These are phyloP conservation scores for Noctua pronuba DNA, from an alignment of 2,888 invertebrate genomes.

Conservation along the genomic window DNA sequence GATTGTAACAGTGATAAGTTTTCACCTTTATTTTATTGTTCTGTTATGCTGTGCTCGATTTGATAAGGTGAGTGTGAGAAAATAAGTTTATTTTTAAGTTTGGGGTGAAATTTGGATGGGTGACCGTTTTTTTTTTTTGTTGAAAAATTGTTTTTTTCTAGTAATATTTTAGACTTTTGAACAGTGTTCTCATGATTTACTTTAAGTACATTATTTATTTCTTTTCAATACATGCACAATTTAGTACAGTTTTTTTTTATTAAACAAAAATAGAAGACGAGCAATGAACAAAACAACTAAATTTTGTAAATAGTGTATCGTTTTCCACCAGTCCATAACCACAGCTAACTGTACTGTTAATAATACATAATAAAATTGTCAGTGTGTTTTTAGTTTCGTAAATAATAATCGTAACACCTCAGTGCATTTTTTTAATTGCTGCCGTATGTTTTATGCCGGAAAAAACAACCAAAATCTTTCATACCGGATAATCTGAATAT, in stretches of 20 bases:
- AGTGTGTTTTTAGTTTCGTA: neutral
- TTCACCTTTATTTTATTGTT: slow-evolving; percentile 51
- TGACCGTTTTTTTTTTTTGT: neutral
- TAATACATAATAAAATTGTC: neutral
- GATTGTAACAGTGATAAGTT: slow-evolving; percentile 52
- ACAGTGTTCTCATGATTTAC: neutral
- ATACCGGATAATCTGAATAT: neutral
- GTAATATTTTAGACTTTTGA: neutral
- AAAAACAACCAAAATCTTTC: neutral
- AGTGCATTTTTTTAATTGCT: neutral
- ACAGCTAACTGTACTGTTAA: neutral
- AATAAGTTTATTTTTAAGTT: neutral
- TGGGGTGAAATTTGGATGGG: slow-evolving; percentile 13
- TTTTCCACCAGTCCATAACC: neutral
- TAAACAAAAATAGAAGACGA: neutral
- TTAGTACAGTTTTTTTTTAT: neutral
- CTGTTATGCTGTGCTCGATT: slow-evolving; percentile 64
- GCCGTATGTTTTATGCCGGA: neutral
- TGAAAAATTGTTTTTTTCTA: neutral
- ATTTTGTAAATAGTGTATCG: neutral
- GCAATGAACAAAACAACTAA: neutral
- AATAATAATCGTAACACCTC: neutral
- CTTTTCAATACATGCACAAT: neutral
- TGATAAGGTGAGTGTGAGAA: slow-evolving; percentile 53
- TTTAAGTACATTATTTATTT: neutral